Evolutionary conservation across 2,113 vertebrate genomes (phyloP), one percentile per base, ranked within the genome.

Genomic region (Petroica traversi): DNA sequence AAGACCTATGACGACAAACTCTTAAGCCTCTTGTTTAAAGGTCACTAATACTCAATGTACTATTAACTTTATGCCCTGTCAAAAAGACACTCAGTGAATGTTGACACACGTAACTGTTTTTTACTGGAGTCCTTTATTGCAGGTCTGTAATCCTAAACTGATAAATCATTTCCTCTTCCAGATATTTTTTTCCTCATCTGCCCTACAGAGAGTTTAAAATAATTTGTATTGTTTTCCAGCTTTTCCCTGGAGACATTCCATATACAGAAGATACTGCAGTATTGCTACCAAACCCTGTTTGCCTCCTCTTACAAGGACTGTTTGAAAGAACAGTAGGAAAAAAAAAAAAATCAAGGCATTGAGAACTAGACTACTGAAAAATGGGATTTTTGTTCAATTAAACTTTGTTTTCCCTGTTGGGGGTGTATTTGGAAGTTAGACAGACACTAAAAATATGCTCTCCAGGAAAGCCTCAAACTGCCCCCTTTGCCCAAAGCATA

Each of bases 391-490:
- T 94, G 85, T 73, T 92, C 57, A 79, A 82, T 41, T 89, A 41
- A 92, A 75, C 62, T 85, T 84, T 83, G 71, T 77, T 94, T 95
- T 93, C 79, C 82, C 59, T 74, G 5, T 80, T 17, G 3, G 59
- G 45, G 55, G 23, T 92, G 23, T 80, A 71, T 86, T 83, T 90
- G 72, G 55, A 91, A 84, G 85, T 72, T 43, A 67, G 1, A 91
- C 29, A 91, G 73, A 66, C 41, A 62, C 68, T 51, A 80, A 86
- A 92, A 95, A 76, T 51, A 88, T 4, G 29, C 83, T 86, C 38
- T 90, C 24, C 55, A 83, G 79, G 55, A 95, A 94, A 88, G 51
- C 78, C 72, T 93, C 82, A 80, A 83, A 74, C 67, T 73, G 77
- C 67, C 79, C 2, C 5, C 51, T 93, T 85, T 88, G 72, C 80